Evolutionary conservation across 2,113 vertebrate genomes (phyloP).

Genomic region (Elgaria multicarinata): DNA sequence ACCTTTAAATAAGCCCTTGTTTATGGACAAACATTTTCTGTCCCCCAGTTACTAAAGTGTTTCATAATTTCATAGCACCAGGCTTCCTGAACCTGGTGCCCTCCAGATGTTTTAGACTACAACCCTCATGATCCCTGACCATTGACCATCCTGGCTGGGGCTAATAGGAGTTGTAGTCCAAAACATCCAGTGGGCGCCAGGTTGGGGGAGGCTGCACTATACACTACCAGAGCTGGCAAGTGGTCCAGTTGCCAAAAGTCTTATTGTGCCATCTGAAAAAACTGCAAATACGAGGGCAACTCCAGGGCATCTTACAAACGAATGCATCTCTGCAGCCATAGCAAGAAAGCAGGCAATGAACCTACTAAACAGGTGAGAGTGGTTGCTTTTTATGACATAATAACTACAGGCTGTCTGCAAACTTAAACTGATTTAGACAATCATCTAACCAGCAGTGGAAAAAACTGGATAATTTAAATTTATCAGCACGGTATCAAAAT

Average conservation of each 20-base stretch:
- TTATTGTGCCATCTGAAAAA: background rate
- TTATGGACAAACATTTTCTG: background rate
- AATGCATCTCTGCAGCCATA: background rate
- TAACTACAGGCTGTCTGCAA: too few species aligned
- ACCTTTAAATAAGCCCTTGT: background rate
- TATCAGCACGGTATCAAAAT: too few species aligned
- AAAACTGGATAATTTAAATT: too few species aligned
- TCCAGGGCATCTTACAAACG: background rate
- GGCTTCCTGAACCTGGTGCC: too few species aligned
- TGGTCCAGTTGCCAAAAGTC: background rate
- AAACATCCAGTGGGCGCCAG: too few species aligned
- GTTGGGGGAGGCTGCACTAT: too few species aligned
- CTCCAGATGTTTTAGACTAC: too few species aligned
- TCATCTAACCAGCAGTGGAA: too few species aligned
- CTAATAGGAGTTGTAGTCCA: too few species aligned
- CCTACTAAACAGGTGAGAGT: background rate
- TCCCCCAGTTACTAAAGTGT: background rate
- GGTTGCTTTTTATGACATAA: too few species aligned
- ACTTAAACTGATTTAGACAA: background rate
- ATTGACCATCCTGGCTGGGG: too few species aligned
- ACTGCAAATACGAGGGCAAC: background rate
- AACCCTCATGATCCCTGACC: too few species aligned
- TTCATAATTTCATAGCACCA: background rate
- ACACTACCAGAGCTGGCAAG: background rate
- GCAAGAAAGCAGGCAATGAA: background rate